Conservation (phyloP, 2,888 invertebrate genomes). For the Troides aeacus region DNA sequence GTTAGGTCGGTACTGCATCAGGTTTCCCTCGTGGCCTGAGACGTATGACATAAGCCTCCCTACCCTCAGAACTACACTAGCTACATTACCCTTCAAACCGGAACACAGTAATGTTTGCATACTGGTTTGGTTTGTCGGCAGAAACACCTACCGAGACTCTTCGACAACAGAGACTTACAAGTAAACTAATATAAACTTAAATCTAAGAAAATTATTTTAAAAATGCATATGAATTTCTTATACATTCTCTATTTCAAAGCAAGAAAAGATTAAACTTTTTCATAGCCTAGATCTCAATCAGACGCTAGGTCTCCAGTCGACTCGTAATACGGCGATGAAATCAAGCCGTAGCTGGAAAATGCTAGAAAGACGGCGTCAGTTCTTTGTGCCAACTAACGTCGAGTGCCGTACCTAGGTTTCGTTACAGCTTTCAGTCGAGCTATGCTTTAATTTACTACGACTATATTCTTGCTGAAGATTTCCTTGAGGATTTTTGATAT, state of each 20-base stretch:
- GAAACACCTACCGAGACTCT: too few species aligned
- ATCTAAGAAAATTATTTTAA: not conserved
- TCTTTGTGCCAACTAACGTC: slow-evolving; percentile 24
- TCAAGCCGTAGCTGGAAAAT: slow-evolving; percentile 11
- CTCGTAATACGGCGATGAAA: slow-evolving; percentile 22
- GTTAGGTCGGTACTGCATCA: too few species aligned
- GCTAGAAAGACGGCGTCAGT: slow-evolving; percentile 6
- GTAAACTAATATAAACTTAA: not conserved
- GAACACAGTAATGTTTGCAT: too few species aligned
- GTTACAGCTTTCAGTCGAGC: slow-evolving; percentile 21
- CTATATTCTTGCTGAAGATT: slow-evolving; percentile 12
- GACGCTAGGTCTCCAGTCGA: slow-evolving; percentile 2
- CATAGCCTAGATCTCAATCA: slow-evolving; percentile 6
- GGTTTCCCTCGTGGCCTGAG: too few species aligned
- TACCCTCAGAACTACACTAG: too few species aligned
- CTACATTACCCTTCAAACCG: too few species aligned
- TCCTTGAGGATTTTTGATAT: slow-evolving; percentile 17
- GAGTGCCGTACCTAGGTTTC: slow-evolving; percentile 15
- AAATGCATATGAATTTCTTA: not conserved
- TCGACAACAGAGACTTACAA: too few species aligned
- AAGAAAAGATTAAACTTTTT: slow-evolving; percentile 11
- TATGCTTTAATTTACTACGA: slow-evolving; percentile 28
- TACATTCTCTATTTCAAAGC: slow-evolving; percentile 4
- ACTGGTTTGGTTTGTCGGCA: too few species aligned
- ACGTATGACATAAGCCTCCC: too few species aligned